Evolutionary conservation across 2,797 vertebrate species (phyloP), one percentile per base, ranked within the genome.

Genomic region (Anas bahamensis): DNA sequence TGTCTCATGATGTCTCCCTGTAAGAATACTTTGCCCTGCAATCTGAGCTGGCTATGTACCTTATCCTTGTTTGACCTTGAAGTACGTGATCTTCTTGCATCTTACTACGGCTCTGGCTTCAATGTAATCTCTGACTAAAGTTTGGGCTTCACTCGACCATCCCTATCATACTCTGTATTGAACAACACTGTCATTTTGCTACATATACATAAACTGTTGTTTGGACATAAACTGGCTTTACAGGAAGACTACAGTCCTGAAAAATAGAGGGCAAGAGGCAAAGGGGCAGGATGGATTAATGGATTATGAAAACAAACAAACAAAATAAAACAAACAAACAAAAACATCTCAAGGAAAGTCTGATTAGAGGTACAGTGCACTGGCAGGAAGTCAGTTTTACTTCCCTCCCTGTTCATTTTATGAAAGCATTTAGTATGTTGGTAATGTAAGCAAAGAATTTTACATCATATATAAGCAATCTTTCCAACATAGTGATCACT

Each of bases 371-470:
- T 12, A n/a, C 19, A 48, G 14, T 68, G 35, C 28, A 57, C 8
- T 83, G 46, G 1, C 10, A 88, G 16, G 7, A 83, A 77, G 17
- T 42, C 29, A 60, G 11, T 71, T 81, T 44, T 42, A n/a, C 66
- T 44, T 42, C 18, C 3, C 12, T 65, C 4, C 7, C 5, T 4
- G 35, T 6, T 1, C 35, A 5, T 7, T 61, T 90, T 68, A 64
- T 69, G 1, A 2, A 88, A 72, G 22, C 29, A 2, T 50, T 86
- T n/a, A 2, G 3, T 3, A 2, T 6, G 2, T 23, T 75, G 1
- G 11, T n/a, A 41, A 56, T 9, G 4, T 21, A 55, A 44, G 4
- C 21, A 31, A 75, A 72, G 8, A 86, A 28, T 44, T 72, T 65
- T 50, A 33, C 18, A 66, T 63, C 23, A 19, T n/a, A 52, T 10